Conservation (phyloP, 2,888 invertebrate species). For the Phengaris arion region DNA sequence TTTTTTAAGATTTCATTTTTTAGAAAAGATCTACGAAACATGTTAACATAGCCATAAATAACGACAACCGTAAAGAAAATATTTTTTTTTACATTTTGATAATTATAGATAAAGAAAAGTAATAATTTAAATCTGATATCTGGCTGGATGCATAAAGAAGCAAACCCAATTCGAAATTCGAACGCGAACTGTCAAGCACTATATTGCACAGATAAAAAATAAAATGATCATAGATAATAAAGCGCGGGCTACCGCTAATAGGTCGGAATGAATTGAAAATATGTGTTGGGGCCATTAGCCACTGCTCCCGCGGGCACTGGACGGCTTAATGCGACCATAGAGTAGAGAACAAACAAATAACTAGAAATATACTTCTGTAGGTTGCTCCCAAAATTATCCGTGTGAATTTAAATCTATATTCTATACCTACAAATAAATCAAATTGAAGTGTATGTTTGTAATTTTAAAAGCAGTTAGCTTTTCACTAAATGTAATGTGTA, state of each 20-base stretch:
- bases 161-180: constrained; percentile 29
- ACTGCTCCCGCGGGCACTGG: constrained; percentile 54
- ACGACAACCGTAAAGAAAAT: too few species aligned
- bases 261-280: constrained; percentile 62
- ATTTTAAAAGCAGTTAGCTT: too few species aligned
- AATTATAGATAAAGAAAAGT: too few species aligned
- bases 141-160: constrained; percentile 26
- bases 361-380: constrained; percentile 17
- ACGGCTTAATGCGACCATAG: constrained; percentile 48
- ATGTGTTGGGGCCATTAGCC: constrained; percentile 63
- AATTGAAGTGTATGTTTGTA: too few species aligned
- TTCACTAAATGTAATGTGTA: too few species aligned
- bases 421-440: too few species aligned
- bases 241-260: constrained; percentile 47
- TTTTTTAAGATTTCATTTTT: too few species aligned
- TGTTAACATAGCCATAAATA: background rate
- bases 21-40: background rate
- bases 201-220: constrained; percentile 44
- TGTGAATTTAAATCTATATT: too few species aligned
- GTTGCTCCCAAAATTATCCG: too few species aligned
- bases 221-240: constrained; percentile 46
- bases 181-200: constrained; percentile 28
- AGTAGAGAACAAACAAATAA: constrained; percentile 45
- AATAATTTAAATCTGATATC: background rate
- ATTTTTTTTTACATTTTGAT: too few species aligned